These are phyloP conservation scores for Teleogryllus occipitalis DNA, from an alignment of 1,140 invertebrate genomes.

Conservation along the genomic window DNA sequence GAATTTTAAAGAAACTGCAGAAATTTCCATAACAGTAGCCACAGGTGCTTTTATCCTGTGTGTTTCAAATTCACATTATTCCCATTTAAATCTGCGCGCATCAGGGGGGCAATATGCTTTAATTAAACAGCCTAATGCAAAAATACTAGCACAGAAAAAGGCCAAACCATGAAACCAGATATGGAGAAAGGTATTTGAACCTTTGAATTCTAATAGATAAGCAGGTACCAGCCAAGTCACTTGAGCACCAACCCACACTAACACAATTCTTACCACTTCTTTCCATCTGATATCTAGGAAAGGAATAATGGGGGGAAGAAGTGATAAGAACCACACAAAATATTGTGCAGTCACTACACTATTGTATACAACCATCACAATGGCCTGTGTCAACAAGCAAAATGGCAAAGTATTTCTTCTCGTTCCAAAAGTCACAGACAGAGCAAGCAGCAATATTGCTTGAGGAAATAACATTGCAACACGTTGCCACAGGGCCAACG, in stretches of 20 bases:
- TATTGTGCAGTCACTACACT: slow-evolving; percentile 97
- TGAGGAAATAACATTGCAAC: slow-evolving; percentile 66
- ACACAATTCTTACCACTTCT: slow-evolving; percentile 39
- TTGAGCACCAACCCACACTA: slow-evolving; percentile 72
- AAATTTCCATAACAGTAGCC: no score
- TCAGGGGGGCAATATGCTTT: slow-evolving; percentile 39
- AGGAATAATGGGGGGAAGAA: slow-evolving; percentile 70
- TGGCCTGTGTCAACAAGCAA: slow-evolving; percentile 74
- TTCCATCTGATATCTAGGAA: slow-evolving; percentile 47
- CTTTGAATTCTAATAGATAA: slow-evolving; percentile 85
- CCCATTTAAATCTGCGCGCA: not conserved
- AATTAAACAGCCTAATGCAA: slow-evolving; percentile 59
- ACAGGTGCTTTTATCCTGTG: no score
- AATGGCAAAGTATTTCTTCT: slow-evolving; percentile 65
- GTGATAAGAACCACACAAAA: slow-evolving; percentile 91
- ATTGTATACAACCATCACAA: slow-evolving; percentile 89
- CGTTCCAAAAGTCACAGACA: slow-evolving; percentile 60
- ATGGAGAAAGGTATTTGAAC: slow-evolving; percentile 67
- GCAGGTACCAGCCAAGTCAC: slow-evolving; percentile 81
- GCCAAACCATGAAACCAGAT: slow-evolving; percentile 69
- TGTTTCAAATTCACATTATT: not conserved
- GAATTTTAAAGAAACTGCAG: no score
- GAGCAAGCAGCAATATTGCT: slow-evolving; percentile 55
- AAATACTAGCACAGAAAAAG: slow-evolving; percentile 71
- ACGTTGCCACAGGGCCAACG: slow-evolving; percentile 41